A percentile compares a stretch with the other conserved stretches of the same genome.
phyloP scores from a whole-genome alignment of 2,888 invertebrate genomes.

The Tromatobia lineatoria region DNA sequence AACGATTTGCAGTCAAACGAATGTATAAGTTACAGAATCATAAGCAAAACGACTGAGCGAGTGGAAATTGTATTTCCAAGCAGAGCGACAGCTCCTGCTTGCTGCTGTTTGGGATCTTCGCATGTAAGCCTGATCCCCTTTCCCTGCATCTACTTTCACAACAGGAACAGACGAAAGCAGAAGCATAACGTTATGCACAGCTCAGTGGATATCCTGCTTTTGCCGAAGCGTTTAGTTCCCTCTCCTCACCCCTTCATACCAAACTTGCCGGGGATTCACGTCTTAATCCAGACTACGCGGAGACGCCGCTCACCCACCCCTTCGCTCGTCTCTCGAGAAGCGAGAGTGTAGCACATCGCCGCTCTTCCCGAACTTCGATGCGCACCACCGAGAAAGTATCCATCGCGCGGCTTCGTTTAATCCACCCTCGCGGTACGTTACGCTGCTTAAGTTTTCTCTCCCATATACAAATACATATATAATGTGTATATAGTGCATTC shows the following conservation, averaged over 20 bases:
- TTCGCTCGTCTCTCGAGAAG: slow-evolving; percentile 36
- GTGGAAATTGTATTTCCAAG: background rate
- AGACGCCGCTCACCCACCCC: slow-evolving; percentile 22
- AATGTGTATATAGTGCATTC: background rate
- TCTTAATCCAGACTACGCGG: slow-evolving; percentile 66
- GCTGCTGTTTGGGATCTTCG: background rate
- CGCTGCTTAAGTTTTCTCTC: slow-evolving; percentile 41
- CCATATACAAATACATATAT: background rate
- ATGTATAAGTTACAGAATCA: background rate
- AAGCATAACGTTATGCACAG: slow-evolving; percentile 9
- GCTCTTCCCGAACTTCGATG: slow-evolving; percentile 48
- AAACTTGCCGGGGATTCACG: slow-evolving; percentile 57
- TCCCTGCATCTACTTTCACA: slow-evolving; percentile 4
- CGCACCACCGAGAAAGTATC: slow-evolving; percentile 51
- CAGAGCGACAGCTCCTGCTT: background rate
- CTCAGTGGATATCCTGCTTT: slow-evolving; percentile 19
- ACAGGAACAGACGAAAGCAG: slow-evolving; percentile 19
- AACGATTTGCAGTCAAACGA: background rate
- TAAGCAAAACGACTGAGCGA: background rate
- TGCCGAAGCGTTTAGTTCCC: slow-evolving; percentile 2
- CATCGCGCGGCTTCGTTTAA: slow-evolving; percentile 58
- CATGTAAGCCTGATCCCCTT: slow-evolving; percentile 16
- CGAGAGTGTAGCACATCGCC: slow-evolving; percentile 15
- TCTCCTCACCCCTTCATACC: background rate
- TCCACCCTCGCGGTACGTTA: slow-evolving; percentile 48